A percentile compares a stretch with the other conserved stretches of the same genome.
Evolutionary conservation across 1,140 invertebrate genomes (phyloP).

Genomic region (Parapsyche elsis): DNA sequence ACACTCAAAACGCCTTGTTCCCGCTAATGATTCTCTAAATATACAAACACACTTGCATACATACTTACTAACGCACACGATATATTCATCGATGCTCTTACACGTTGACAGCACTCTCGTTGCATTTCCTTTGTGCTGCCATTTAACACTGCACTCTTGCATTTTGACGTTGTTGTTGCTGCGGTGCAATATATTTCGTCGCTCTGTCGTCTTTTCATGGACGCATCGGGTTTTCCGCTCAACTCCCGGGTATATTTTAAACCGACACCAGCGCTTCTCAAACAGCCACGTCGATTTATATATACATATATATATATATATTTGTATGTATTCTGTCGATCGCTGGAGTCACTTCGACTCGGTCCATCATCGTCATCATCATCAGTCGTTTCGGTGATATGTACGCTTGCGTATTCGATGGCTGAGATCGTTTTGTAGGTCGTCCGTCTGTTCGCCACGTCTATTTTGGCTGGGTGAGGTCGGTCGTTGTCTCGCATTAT

Average conservation of each 20-base stretch:
- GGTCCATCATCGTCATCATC: not conserved
- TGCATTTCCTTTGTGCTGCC: too few relatives aligned
- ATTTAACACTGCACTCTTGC: too few relatives aligned
- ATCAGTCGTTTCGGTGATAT: not conserved
- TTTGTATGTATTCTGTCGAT: not conserved
- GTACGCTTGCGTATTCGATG: not conserved
- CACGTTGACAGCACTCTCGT: too few relatives aligned
- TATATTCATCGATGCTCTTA: too few relatives aligned
- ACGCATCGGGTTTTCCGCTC: conserved; percentile 28
- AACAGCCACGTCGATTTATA: not conserved
- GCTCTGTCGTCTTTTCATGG: not conserved
- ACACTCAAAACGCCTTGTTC: too few relatives aligned
- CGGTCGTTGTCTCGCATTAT: conserved; percentile 21
- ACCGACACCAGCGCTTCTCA: too few relatives aligned
- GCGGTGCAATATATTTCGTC: not conserved
- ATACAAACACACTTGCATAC: too few relatives aligned
- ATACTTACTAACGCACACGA: too few relatives aligned
- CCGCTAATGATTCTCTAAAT: too few relatives aligned
- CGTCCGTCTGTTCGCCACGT: conserved; percentile 22
- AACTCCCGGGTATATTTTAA: not conserved
- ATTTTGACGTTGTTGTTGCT: too few relatives aligned
- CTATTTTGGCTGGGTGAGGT: conserved; percentile 27
- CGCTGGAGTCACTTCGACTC: too few relatives aligned
- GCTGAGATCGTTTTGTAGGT: conserved; percentile 34
- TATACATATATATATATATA: not conserved